Percentiles rank a stretch among this genome's conserved stretches.
Conservation (phyloP, 1,140 invertebrate genomes). For the Riptortus pedestris region DNA sequence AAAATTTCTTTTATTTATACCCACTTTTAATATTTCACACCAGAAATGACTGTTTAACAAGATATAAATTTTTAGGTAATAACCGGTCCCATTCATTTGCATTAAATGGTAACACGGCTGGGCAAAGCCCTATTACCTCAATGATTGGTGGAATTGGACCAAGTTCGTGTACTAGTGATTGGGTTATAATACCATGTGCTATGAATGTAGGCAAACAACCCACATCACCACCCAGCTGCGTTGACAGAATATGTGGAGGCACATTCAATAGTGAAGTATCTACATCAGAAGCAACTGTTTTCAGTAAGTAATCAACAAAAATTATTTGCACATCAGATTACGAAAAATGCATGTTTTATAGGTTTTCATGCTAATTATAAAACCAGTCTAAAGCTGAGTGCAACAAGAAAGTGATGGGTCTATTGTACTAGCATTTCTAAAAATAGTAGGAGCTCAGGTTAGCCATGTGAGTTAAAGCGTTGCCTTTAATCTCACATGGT, state of each 20-base stretch:
- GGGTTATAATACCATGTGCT: slow-evolving; percentile 65
- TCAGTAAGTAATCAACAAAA: slow-evolving; percentile 58
- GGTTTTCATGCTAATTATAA: neutral
- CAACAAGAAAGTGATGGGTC: no score
- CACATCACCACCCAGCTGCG: slow-evolving; percentile 43
- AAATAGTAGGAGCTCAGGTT: no score
- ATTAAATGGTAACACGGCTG: slow-evolving; percentile 54
- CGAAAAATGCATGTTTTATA: neutral
- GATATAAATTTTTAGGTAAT: slow-evolving; percentile 39
- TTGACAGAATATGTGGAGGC: slow-evolving; percentile 61
- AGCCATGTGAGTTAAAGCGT: no score
- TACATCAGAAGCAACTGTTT: slow-evolving; percentile 45
- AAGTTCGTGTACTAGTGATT: slow-evolving; percentile 59
- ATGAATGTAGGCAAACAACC: slow-evolving; percentile 49
- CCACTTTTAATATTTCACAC: no score
- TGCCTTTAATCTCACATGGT: no score
- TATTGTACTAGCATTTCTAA: no score
- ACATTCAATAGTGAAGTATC: slow-evolving; percentile 53
- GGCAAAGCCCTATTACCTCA: slow-evolving; percentile 48
- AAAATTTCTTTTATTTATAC: no score
- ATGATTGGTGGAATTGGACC: slow-evolving; percentile 51
- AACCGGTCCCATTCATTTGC: slow-evolving; percentile 57
- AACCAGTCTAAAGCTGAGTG: no score
- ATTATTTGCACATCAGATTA: neutral
- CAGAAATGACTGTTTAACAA: no score